A percentile compares a stretch with the other conserved stretches of the same genome.
phyloP scores from a whole-genome alignment of 2,888 invertebrate genomes.

The Dexiosoma caninum region DNA sequence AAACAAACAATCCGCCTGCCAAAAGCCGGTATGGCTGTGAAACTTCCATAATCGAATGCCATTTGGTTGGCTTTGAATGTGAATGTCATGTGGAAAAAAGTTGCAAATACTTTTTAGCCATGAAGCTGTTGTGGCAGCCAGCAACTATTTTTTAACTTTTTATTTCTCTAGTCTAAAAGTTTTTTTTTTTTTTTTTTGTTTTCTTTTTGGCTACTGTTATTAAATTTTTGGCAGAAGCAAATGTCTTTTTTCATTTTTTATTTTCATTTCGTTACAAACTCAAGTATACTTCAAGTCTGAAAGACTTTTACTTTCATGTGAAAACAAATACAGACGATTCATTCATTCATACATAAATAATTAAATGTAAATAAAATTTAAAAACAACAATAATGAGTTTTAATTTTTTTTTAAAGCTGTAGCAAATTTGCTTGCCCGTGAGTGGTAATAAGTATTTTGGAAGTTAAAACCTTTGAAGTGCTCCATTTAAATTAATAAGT shows the following conservation, averaged over 20 bases:
- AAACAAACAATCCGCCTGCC: conserved; percentile 20
- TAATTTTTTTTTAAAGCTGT: too few species aligned
- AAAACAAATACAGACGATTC: background rate
- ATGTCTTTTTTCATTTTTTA: background rate
- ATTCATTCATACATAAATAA: too few species aligned
- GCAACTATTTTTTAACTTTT: background rate
- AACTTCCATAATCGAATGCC: conserved; percentile 31
- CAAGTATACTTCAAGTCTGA: background rate
- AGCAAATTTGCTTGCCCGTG: too few species aligned
- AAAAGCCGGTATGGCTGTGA: conserved; percentile 46
- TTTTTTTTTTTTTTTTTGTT: background rate
- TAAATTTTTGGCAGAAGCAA: conserved; percentile 38
- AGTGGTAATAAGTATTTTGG: background rate
- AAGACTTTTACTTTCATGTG: conserved; percentile 55
- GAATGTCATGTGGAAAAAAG: conserved; percentile 62
- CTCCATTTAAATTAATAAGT: conserved; percentile 36
- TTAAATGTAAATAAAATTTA: background rate
- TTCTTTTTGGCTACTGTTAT: conserved; percentile 9
- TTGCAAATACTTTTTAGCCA: conserved; percentile 35
- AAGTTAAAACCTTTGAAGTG: conserved; percentile 55
- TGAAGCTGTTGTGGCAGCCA: conserved; percentile 39
- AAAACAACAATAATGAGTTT: too few species aligned
- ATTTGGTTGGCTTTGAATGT: conserved; percentile 56
- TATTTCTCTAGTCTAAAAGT: background rate
- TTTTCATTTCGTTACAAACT: background rate